Conservation (phyloP, 2,113 vertebrate genomes). For the Peromyscus californicus region DNA sequence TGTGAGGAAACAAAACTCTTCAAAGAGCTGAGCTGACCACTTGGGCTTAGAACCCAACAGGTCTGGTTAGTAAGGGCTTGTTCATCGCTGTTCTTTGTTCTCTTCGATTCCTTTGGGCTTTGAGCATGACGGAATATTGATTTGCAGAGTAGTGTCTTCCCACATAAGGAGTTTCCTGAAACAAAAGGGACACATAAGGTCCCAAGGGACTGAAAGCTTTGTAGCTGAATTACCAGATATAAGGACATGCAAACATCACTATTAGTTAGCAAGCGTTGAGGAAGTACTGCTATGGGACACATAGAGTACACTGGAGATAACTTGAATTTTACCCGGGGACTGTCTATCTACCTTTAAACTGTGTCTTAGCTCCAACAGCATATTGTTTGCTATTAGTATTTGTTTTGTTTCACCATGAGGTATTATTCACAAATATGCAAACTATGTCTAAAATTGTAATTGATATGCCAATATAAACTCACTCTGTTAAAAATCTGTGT, state of each 20-base stretch:
- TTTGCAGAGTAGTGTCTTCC: not conserved
- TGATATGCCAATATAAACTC: not conserved
- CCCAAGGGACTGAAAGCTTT: not conserved
- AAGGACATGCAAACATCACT: not conserved
- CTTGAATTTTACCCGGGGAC: not conserved
- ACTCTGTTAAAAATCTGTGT: not conserved
- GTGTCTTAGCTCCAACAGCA: not conserved
- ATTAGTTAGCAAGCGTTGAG: too few species aligned
- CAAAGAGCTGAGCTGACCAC: slow-evolving; percentile 1
- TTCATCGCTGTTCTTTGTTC: not conserved
- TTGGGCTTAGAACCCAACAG: not conserved
- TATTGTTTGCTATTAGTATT: not conserved
- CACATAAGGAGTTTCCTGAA: not conserved
- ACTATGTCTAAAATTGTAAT: not conserved
- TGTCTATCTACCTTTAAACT: not conserved
- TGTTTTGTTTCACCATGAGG: not conserved
- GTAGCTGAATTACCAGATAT: not conserved
- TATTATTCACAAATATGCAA: not conserved
- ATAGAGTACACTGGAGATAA: accelerated
- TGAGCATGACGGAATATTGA: not conserved
- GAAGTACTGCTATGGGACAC: not conserved
- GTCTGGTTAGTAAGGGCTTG: not conserved
- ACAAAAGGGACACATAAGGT: not conserved
- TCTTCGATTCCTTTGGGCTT: not conserved
- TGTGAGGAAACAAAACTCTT: slow-evolving; percentile 61